A percentile compares a stretch with the other conserved stretches of the same genome.
phyloP scores from a whole-genome alignment of 2,888 invertebrate species.

The Cremastinae sp. region DNA sequence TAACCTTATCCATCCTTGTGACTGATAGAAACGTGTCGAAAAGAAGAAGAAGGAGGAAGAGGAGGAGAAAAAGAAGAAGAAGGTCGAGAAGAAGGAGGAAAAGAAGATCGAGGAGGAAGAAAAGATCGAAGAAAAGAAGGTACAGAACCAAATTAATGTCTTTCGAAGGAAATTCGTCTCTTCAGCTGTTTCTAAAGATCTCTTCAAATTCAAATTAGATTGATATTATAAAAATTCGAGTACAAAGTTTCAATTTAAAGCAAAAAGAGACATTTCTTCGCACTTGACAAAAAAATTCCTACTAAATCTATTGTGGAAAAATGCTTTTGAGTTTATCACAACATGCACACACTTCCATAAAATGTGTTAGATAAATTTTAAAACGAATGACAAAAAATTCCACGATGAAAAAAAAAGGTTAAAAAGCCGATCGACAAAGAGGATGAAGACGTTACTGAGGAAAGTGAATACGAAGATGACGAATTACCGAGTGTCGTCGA shows the following conservation, averaged over 20 bases:
- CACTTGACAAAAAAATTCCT: not conserved
- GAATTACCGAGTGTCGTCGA: conserved; percentile 74
- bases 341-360: conserved; percentile 30
- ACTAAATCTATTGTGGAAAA: conserved; percentile 51
- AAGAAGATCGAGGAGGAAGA: conserved; percentile 75
- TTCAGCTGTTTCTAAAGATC: too few species aligned
- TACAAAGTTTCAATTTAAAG: too few species aligned
- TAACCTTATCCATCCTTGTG: conserved; percentile 59
- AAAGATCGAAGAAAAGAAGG: conserved; percentile 76
- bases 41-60: conserved; percentile 77
- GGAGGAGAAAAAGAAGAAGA: conserved; percentile 77
- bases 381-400: too few species aligned
- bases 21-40: conserved; percentile 77
- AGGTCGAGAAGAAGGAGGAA: conserved; percentile 79
- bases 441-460: conserved; percentile 61
- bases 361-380: too few species aligned
- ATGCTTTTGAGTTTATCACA: conserved; percentile 55
- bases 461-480: conserved; percentile 68
- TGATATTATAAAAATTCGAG: too few species aligned
- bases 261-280: not conserved
- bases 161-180: too few species aligned
- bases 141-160: too few species aligned
- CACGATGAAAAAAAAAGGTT: too few species aligned
- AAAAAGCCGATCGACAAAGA: conserved; percentile 53
- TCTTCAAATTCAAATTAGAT: too few species aligned